A percentile compares a stretch with the other conserved stretches of the same genome.
These are phyloP conservation scores for Planococcus citri DNA, from an alignment of 1,140 invertebrate species.

Conservation along the genomic window DNA sequence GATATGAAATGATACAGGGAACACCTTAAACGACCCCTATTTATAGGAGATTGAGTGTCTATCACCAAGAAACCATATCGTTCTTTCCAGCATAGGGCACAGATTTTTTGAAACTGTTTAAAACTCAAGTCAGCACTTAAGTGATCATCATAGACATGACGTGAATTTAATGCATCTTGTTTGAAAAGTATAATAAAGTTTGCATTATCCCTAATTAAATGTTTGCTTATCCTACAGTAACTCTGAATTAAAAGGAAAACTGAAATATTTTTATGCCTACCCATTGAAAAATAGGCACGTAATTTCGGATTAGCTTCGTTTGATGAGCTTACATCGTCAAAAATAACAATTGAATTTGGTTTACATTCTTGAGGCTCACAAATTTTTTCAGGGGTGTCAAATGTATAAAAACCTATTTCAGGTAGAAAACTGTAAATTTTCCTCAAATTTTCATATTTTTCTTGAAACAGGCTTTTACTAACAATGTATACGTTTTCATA, in stretches of 20 bases:
- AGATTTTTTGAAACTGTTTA: constrained; percentile 26
- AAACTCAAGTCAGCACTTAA: constrained; percentile 33
- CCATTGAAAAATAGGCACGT: no score
- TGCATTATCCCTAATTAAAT: constrained; percentile 33
- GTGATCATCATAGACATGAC: constrained; percentile 32
- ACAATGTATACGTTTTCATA: no score
- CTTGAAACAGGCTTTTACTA: constrained; percentile 30
- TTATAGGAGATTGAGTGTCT: no score
- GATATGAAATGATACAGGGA: no score
- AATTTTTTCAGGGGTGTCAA: no score
- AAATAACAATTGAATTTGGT: constrained; percentile 32
- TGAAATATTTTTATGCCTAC: no score
- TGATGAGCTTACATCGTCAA: constrained; percentile 33
- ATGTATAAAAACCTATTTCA: no score
- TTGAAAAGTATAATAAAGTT: no score
- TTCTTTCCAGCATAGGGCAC: no score
- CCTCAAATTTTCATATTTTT: constrained; percentile 31
- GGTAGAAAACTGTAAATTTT: constrained; percentile 28
- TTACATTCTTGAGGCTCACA: constrained; percentile 24
- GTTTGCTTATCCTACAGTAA: constrained; percentile 34
- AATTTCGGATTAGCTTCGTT: constrained; percentile 29
- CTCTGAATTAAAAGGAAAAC: no score
- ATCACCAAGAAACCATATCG: no score
- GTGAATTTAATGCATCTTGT: constrained; percentile 31
- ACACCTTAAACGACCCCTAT: no score